A percentile compares a stretch with the other conserved stretches of the same genome.
These are phyloP conservation scores for Artemia franciscana DNA, from an alignment of 1,140 invertebrate genomes.

Conservation along the genomic window DNA sequence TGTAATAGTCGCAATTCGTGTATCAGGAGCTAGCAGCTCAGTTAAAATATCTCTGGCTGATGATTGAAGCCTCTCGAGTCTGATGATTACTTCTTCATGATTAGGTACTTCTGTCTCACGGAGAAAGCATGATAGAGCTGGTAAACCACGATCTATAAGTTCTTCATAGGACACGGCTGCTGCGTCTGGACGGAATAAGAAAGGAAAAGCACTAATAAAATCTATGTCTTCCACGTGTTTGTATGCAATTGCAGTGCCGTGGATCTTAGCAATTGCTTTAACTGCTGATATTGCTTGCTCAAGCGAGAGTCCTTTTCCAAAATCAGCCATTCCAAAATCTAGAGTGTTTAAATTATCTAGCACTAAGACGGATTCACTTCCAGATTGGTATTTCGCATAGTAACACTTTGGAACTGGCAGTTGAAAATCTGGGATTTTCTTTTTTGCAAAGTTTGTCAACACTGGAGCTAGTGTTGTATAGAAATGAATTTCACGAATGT, in stretches of 20 bases:
- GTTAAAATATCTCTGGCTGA: conserved; percentile 35
- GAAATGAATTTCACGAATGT: conserved; percentile 54
- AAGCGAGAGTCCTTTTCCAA: conserved; percentile 38
- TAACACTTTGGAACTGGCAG: conserved; percentile 36
- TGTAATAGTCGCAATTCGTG: conserved; percentile 40
- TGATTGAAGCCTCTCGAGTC: conserved; percentile 26
- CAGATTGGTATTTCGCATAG: conserved; percentile 31
- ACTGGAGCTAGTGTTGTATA: conserved; percentile 43
- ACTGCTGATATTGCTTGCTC: conserved; percentile 37
- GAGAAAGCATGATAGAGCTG: conserved; percentile 26
- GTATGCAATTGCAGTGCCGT: conserved; percentile 26
- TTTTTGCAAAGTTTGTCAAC: conserved; percentile 27
- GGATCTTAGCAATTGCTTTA: conserved; percentile 38
- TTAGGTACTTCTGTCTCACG: conserved; percentile 20
- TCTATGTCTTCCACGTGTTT: conserved; percentile 5
- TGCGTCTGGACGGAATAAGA: conserved; percentile 44
- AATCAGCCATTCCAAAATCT: conserved; percentile 31
- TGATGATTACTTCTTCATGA: neutral
- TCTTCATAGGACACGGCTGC: conserved; percentile 52
- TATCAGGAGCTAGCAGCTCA: conserved; percentile 33
- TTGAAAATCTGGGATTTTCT: conserved; percentile 16
- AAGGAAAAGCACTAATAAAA: conserved; percentile 16
- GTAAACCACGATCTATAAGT: conserved; percentile 41
- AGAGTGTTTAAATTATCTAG: conserved; percentile 30
- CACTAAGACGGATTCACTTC: conserved; percentile 30